Evolutionary conservation across 2,888 invertebrate genomes (phyloP).

Genomic region (Tetranychus piercei): DNA sequence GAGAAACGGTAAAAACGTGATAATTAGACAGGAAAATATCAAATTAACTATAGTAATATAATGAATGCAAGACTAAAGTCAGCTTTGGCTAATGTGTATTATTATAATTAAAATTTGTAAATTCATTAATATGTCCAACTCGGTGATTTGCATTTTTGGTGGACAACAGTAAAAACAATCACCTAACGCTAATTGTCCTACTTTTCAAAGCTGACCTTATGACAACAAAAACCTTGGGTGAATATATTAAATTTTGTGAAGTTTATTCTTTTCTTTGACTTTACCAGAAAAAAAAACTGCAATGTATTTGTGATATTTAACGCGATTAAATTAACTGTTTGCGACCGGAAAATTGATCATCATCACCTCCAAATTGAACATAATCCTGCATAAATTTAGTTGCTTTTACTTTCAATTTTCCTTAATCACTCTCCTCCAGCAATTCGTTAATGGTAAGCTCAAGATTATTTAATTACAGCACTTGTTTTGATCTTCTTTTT

Average conservation of each 20-base stretch:
- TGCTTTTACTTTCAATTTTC: too few relatives aligned
- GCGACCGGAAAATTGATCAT: too few relatives aligned
- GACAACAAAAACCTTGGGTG: not conserved
- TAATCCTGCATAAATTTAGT: too few relatives aligned
- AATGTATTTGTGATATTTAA: too few relatives aligned
- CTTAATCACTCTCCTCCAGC: too few relatives aligned
- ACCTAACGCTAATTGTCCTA: not conserved
- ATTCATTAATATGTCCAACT: not conserved
- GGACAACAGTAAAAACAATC: not conserved
- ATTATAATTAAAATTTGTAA: not conserved
- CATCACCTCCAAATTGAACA: too few relatives aligned
- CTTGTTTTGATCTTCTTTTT: too few relatives aligned
- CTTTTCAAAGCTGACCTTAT: not conserved
- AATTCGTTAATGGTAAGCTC: too few relatives aligned
- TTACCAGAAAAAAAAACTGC: too few relatives aligned
- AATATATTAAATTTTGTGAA: not conserved
- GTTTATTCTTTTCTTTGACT: too few relatives aligned
- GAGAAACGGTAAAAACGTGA: not conserved
- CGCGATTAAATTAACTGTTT: too few relatives aligned
- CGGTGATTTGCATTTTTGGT: not conserved
- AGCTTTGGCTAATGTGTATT: not conserved
- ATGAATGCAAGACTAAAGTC: not conserved
- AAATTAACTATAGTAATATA: not conserved
- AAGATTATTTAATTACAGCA: too few relatives aligned
- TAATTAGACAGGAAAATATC: not conserved